Conservation (phyloP, 2,888 invertebrate species). For the Rhogogaster chlorosoma region DNA sequence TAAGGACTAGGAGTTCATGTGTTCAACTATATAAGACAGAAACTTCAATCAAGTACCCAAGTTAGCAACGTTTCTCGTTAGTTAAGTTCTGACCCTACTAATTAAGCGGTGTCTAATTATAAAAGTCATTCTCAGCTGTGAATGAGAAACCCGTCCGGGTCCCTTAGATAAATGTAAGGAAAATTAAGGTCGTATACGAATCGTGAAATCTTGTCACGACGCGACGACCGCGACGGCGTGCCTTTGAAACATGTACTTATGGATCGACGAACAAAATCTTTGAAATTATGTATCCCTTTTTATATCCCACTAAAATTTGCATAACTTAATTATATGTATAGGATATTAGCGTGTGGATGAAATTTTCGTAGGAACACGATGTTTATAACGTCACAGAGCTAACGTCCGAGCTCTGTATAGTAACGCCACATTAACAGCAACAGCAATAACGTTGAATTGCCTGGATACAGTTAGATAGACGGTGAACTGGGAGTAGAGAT, state of each 20-base stretch:
- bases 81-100: not conserved
- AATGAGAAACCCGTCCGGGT: not conserved
- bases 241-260: not conserved
- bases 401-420: conserved; percentile 10
- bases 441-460: conserved; percentile 39
- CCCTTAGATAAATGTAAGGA: not conserved
- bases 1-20: not conserved
- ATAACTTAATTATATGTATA: conserved; percentile 1
- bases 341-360: not conserved
- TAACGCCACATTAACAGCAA: conserved; percentile 43
- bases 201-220: conserved; percentile 11
- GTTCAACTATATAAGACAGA: not conserved
- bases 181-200: conserved; percentile 2
- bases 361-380: conserved; percentile 6
- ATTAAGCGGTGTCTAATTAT: conserved; percentile 17
- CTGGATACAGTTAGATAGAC: conserved; percentile 41
- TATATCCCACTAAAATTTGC: not conserved
- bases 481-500: conserved; percentile 37
- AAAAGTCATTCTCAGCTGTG: not conserved
- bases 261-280: not conserved
- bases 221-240: too few relatives aligned
- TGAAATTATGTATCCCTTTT: not conserved
- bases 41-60: conserved; percentile 1
- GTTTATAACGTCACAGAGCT: not conserved
- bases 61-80: conserved; percentile 4